Conservation (phyloP, 2,888 invertebrate genomes). For the Drosophila suboccidentalis region DNA sequence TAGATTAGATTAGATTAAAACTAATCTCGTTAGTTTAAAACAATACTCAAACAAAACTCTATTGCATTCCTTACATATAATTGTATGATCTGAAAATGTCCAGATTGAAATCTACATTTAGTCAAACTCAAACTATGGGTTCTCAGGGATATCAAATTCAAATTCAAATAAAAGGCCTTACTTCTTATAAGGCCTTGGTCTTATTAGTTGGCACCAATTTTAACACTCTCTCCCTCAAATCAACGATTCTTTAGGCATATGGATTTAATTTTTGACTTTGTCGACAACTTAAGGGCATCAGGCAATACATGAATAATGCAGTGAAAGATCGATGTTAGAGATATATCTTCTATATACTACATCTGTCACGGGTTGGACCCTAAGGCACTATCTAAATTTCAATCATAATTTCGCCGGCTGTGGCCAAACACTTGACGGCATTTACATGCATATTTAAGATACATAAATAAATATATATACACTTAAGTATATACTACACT, state of each 20-base stretch:
- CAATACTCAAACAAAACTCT: no score
- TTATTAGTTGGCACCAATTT: conserved; percentile 40
- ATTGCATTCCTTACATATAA: neutral
- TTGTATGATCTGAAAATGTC: neutral
- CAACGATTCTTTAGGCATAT: conserved; percentile 5
- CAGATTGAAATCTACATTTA: neutral
- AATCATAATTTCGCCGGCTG: conserved; percentile 74
- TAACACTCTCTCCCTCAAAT: conserved; percentile 45
- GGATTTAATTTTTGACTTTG: conserved; percentile 36
- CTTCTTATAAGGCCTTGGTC: no score
- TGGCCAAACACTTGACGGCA: conserved; percentile 68
- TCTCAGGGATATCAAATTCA: conserved; percentile 31
- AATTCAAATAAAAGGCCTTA: conserved; percentile 41
- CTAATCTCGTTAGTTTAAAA: neutral
- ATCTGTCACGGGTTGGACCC: conserved; percentile 21
- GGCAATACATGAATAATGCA: conserved; percentile 68
- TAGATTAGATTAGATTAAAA: no score
- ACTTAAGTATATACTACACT: conserved; percentile 25
- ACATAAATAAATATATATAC: conserved; percentile 19
- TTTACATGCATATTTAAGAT: conserved; percentile 47
- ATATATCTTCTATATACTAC: conserved; percentile 32
- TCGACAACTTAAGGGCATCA: conserved; percentile 38
- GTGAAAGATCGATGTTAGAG: conserved; percentile 61
- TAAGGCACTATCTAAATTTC: conserved; percentile 70
- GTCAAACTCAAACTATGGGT: neutral